These are phyloP conservation scores for Brotula barbata DNA, from an alignment of 2,797 vertebrate species.

Conservation along the genomic window DNA sequence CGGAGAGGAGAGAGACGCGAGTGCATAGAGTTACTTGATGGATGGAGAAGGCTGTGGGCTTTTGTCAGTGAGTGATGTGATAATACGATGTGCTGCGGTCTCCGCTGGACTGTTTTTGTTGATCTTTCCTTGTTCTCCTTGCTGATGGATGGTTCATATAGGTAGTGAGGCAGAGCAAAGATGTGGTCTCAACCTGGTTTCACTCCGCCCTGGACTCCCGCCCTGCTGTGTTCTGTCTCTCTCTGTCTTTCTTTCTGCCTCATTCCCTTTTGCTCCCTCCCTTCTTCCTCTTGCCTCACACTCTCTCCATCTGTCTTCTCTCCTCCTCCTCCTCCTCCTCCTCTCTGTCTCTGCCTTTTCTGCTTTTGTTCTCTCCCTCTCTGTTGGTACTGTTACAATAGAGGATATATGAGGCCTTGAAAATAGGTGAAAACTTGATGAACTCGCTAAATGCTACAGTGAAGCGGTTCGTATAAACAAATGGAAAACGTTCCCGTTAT, in stretches of 20 bases:
- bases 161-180: constrained; percentile 67
- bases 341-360: not conserved
- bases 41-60: constrained; percentile 49
- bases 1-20: constrained; percentile 60
- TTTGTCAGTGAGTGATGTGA: constrained; percentile 68
- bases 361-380: not conserved
- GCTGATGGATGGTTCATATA: constrained; percentile 69
- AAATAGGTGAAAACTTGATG: constrained; percentile 27
- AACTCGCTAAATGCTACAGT: constrained; percentile 20
- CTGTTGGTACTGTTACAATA: not conserved
- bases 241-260: constrained; percentile 58
- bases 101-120: constrained; percentile 65
- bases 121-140: constrained; percentile 68
- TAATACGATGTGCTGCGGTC: constrained; percentile 50
- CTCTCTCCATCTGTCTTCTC: constrained; percentile 33
- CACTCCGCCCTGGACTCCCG: constrained; percentile 37
- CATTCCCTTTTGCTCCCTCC: constrained; percentile 50
- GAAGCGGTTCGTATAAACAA: constrained; percentile 20
- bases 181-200: constrained; percentile 62
- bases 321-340: constrained; percentile 11
- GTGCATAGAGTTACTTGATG: constrained; percentile 61
- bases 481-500: constrained; percentile 40
- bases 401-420: constrained; percentile 18
- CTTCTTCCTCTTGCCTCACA: constrained; percentile 36
- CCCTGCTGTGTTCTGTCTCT: constrained; percentile 49